phyloP scores from a whole-genome alignment of 2,797 vertebrate genomes.

The Gambelia wislizenii region DNA sequence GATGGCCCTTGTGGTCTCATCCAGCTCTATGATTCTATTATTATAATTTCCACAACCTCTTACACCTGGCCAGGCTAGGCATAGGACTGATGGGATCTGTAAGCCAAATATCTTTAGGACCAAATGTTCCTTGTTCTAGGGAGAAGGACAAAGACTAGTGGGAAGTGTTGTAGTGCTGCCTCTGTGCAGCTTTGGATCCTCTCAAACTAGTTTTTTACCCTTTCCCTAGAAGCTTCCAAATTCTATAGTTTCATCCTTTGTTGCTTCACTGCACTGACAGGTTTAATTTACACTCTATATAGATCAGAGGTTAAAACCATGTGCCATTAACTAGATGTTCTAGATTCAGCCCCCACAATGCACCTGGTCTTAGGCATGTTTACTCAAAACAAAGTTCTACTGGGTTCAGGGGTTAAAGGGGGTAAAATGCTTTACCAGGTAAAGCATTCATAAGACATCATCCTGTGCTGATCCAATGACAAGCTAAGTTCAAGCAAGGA shows the following conservation, averaged over 20 bases:
- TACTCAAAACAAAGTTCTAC: neutral
- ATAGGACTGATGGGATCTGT: neutral
- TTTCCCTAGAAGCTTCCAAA: neutral
- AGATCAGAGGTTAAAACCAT: neutral
- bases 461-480: neutral
- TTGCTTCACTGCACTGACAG: neutral
- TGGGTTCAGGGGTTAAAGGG: no score
- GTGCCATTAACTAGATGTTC: neutral
- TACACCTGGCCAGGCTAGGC: no score
- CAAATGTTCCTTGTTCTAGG: neutral
- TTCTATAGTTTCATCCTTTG: neutral
- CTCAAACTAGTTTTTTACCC: no score
- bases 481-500: neutral
- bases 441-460: neutral
- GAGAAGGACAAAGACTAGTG: no score
- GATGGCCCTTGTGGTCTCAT: no score
- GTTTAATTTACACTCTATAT: neutral
- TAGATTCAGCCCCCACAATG: neutral
- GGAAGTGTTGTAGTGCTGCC: no score
- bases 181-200: no score
- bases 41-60: no score
- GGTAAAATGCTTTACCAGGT: no score
- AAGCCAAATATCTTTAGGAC: neutral
- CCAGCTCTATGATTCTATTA: no score
- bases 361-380: neutral